Evolutionary conservation across 2,113 vertebrate species (phyloP).

Genomic region (Ammospiza nelsoni): DNA sequence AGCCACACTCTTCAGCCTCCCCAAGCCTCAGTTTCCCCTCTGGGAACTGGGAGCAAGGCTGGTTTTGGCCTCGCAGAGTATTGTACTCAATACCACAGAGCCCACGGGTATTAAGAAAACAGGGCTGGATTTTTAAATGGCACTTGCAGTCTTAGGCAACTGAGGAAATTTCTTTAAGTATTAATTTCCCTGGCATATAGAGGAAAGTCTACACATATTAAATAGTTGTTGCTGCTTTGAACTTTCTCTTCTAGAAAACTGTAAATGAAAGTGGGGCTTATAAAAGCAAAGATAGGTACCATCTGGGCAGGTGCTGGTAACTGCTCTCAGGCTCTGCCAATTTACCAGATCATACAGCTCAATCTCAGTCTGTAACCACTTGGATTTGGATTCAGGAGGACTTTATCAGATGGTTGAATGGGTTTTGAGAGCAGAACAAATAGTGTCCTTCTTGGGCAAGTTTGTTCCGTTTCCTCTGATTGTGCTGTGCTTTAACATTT

Average conservation of each 20-base stretch:
- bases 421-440: neutral
- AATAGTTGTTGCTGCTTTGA: constrained; percentile 56
- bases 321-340: constrained; percentile 50
- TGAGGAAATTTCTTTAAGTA: constrained; percentile 45
- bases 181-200: constrained; percentile 53
- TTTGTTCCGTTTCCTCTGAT: neutral
- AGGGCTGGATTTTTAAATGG: neutral
- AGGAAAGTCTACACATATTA: constrained; percentile 55
- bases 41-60: neutral
- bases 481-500: constrained; percentile 9
- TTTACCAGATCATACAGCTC: constrained; percentile 46
- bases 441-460: neutral
- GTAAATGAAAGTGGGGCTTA: constrained; percentile 59
- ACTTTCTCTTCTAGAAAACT: constrained; percentile 59
- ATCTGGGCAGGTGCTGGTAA: constrained; percentile 66
- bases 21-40: neutral
- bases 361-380: neutral
- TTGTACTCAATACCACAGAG: neutral
- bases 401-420: constrained; percentile 13
- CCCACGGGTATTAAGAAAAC: neutral
- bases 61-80: neutral
- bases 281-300: constrained; percentile 60
- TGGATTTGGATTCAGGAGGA: constrained; percentile 7
- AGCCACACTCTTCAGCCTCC: neutral
- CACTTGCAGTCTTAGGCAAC: neutral